Base-by-base conservation (phyloP, 2,888 invertebrate genomes). In the Watsonalla binaria region DNA sequence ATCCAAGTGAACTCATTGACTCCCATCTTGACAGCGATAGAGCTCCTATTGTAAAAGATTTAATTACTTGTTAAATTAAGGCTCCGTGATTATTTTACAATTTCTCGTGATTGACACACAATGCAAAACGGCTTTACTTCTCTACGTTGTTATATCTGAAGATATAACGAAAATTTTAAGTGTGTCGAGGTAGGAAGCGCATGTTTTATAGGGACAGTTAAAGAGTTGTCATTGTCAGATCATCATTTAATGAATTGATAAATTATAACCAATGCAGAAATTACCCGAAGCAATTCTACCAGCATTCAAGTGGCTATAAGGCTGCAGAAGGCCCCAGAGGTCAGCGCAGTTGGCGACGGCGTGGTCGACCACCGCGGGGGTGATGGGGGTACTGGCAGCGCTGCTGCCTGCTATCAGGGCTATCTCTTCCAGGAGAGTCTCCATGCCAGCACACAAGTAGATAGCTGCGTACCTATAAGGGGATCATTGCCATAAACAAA, bases 301-400 rank as follows among this genome's bases (percentile, higher is more conserved):
- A 4, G 97, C 96, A 79, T 97, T 97, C 9, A 97, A 86, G 82
- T 98, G 97, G 48, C 97, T 96, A 76, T 96, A 97, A 0, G 97
- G 97, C 76, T 98, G 97, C 56, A 97, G 83, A 48, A 98, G 86
- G 0, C 97, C 97, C 97, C 97, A 97, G 54, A 97, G 91, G 72
- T 97, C 97, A 0, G 96, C 95, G 68, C 96, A 97, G 78, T 94
- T 94, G 15, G 97, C 96, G 53, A 97, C 96, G 11, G 96, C 95
- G 74, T 95, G 95, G 77, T 97, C 97, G 57, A 97, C 89, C 61
- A 94, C 92, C 0, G 95, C 94, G 0, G 97, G 96, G 0, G 96
- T 96, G 51, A 97, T 86, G 85, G 96, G 95, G 0, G 95, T 70
- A 5, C 56, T 62, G 6, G 70, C 70, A 0, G 77, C 65, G 6